Conservation (phyloP, 1,140 invertebrate species). For the Leptinotarsa undecemlineata region DNA sequence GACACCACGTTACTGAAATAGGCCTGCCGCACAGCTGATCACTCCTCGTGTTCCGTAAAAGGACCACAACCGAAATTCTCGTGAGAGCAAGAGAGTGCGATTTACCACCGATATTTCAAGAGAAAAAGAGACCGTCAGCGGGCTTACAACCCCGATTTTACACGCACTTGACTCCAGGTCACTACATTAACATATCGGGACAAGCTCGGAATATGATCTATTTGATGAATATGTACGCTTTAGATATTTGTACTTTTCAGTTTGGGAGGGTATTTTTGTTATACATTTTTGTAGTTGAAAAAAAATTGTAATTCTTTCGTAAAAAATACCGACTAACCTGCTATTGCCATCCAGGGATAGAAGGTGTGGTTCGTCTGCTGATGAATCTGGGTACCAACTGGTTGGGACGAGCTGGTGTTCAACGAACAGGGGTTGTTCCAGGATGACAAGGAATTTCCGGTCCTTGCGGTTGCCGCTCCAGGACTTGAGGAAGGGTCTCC, state of each 20-base stretch:
- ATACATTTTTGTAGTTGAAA: too few species aligned
- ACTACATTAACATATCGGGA: constrained; percentile 46
- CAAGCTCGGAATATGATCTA: constrained; percentile 10
- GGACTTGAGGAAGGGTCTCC: constrained; percentile 77
- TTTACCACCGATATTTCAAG: neutral
- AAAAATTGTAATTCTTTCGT: neutral
- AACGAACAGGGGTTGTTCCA: constrained; percentile 83
- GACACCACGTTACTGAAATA: constrained; percentile 7
- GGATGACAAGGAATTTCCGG: constrained; percentile 65
- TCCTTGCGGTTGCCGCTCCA: constrained; percentile 62
- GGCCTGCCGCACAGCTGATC: constrained; percentile 52
- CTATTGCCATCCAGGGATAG: constrained; percentile 98
- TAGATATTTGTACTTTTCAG: neutral
- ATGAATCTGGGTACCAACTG: constrained; percentile 79
- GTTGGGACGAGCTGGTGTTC: constrained; percentile 73
- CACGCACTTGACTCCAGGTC: constrained; percentile 53
- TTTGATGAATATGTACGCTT: neutral
- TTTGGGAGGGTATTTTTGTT: too few species aligned
- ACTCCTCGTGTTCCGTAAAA: constrained; percentile 48
- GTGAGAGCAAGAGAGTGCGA: constrained; percentile 25
- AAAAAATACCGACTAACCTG: constrained; percentile 71
- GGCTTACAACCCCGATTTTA: constrained; percentile 56
- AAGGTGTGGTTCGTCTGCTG: constrained; percentile 92
- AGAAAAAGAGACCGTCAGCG: constrained; percentile 33
- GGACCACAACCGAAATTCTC: constrained; percentile 37